phyloP scores from a whole-genome alignment of 1,140 invertebrate species.

The Sycophila sp. region DNA sequence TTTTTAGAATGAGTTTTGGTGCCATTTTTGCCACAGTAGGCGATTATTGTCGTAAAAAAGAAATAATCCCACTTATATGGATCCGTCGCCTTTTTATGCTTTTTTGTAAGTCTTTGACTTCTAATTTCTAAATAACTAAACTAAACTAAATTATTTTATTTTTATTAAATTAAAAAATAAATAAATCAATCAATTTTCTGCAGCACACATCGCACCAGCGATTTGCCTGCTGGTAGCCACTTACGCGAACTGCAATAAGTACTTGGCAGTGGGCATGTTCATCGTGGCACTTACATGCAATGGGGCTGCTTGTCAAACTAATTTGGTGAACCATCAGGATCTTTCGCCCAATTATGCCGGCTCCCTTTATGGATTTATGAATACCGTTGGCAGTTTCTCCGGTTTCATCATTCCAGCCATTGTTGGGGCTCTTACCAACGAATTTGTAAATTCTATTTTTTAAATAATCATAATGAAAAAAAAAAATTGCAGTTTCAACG shows the following conservation, averaged over 20 bases:
- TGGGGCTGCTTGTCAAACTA: constrained; percentile 85
- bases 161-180: too few species aligned
- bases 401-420: constrained; percentile 79
- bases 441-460: constrained; percentile 65
- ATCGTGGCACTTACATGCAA: constrained; percentile 82
- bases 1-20: constrained; percentile 72
- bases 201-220: constrained; percentile 78
- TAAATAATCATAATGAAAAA: neutral
- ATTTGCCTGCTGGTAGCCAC: constrained; percentile 72
- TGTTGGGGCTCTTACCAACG: constrained; percentile 74
- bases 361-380: constrained; percentile 79
- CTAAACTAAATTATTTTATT: neutral
- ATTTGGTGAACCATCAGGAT: constrained; percentile 86
- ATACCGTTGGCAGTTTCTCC: constrained; percentile 77
- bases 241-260: constrained; percentile 74
- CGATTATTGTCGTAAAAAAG: constrained; percentile 71
- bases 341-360: constrained; percentile 84
- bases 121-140: too few species aligned
- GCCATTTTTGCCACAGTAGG: constrained; percentile 75
- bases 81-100: constrained; percentile 78
- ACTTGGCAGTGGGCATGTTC: constrained; percentile 73
- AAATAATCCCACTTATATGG: constrained; percentile 68
- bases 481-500: neutral
- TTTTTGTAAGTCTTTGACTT: constrained; percentile 71
- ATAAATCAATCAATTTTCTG: too few species aligned